phyloP scores from a whole-genome alignment of 2,888 invertebrate species.

The Vannuccia rotundouncinata region DNA sequence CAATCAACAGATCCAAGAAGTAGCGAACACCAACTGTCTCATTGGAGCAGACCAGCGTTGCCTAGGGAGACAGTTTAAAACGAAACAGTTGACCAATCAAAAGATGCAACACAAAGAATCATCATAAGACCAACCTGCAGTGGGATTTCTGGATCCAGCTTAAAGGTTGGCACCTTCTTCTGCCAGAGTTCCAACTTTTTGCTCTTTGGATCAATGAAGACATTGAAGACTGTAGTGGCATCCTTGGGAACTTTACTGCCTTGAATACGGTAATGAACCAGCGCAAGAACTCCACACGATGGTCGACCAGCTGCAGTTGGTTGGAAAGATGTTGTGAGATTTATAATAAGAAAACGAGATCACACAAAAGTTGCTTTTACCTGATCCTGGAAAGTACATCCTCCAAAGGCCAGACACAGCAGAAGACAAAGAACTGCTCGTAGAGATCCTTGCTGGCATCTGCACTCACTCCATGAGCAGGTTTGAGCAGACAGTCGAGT shows the following conservation, averaged over 20 bases:
- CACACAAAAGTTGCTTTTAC: constrained; percentile 1
- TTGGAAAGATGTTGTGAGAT: neutral
- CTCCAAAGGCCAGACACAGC: constrained; percentile 92
- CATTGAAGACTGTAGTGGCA: constrained; percentile 90
- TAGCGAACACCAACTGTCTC: constrained; percentile 82
- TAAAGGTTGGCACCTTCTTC: constrained; percentile 79
- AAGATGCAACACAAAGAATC: too few species aligned
- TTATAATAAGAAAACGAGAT: neutral
- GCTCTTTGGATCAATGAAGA: constrained; percentile 78
- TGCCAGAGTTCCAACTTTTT: constrained; percentile 84
- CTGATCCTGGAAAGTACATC: constrained; percentile 83
- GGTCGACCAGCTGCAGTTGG: constrained; percentile 70
- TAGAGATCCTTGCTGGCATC: constrained; percentile 90
- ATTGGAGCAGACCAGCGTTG: constrained; percentile 73
- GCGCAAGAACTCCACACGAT: constrained; percentile 88
- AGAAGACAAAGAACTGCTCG: constrained; percentile 89
- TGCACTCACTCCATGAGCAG: constrained; percentile 67
- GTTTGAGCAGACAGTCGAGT: constrained; percentile 73
- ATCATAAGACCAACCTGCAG: constrained; percentile 64
- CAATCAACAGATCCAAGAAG: constrained; percentile 81
- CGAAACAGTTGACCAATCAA: neutral
- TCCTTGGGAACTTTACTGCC: constrained; percentile 77
- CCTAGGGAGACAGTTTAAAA: neutral
- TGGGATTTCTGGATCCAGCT: constrained; percentile 81
- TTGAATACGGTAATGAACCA: constrained; percentile 97